A percentile compares a stretch with the other conserved stretches of the same genome.
Evolutionary conservation across 2,888 invertebrate genomes (phyloP).

Genomic region (Icerya purchasi): DNA sequence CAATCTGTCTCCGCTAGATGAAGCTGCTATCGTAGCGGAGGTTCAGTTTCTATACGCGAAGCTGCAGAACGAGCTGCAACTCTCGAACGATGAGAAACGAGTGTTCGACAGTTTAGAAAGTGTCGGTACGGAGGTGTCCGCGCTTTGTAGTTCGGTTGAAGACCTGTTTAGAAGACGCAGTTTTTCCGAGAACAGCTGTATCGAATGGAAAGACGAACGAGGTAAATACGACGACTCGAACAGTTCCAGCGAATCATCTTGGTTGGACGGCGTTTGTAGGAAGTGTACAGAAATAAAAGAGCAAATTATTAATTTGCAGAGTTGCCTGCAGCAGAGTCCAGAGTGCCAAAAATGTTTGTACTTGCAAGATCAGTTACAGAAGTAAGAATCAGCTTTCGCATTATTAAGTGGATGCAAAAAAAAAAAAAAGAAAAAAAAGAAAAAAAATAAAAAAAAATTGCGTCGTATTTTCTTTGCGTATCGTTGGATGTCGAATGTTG

Average conservation of each 20-base stretch:
- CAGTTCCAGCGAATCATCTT: constrained; percentile 15
- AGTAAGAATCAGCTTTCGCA: no score
- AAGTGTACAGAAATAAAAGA: constrained; percentile 35
- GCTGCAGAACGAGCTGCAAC: constrained; percentile 18
- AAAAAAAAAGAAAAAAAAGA: no score
- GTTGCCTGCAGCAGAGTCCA: constrained; percentile 22
- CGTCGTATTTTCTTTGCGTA: no score
- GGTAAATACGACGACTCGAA: constrained; percentile 4
- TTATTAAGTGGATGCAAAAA: no score
- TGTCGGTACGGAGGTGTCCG: constrained; percentile 18
- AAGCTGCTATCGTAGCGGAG: constrained; percentile 18
- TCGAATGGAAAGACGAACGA: constrained; percentile 1
- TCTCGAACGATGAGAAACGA: constrained; percentile 16
- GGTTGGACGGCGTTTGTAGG: constrained; percentile 31
- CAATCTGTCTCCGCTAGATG: constrained; percentile 13
- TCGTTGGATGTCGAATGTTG: no score
- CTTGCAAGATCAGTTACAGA: constrained; percentile 31
- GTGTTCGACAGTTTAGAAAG: constrained; percentile 18
- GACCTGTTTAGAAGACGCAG: constrained; percentile 15
- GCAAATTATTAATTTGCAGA: constrained; percentile 28
- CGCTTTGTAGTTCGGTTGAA: constrained; percentile 15
- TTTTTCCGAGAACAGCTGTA: constrained; percentile 2
- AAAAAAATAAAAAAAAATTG: no score
- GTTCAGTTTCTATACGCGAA: constrained; percentile 20
- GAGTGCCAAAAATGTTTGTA: constrained; percentile 30